Percentiles rank a stretch among this genome's conserved stretches.
Evolutionary conservation across 1,140 invertebrate genomes (phyloP).

Genomic region (Stenopsyche tienmushanensis): DNA sequence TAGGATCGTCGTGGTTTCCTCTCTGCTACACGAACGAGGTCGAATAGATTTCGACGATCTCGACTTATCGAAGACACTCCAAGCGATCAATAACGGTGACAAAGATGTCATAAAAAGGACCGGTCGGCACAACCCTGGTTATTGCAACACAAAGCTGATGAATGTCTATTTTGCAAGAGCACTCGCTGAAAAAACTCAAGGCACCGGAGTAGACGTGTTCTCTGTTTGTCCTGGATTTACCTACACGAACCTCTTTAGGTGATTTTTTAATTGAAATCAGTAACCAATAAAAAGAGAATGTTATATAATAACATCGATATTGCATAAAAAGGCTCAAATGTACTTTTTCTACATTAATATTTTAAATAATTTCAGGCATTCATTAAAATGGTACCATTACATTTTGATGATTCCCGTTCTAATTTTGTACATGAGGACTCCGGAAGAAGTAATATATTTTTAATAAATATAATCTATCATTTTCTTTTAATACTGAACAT

Average conservation of each 20-base stretch:
- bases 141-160: constrained; percentile 79
- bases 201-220: constrained; percentile 68
- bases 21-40: constrained; percentile 53
- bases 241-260: constrained; percentile 66
- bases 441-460: constrained; percentile 64
- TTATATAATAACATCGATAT: background rate
- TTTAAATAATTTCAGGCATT: constrained; percentile 59
- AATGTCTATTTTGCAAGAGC: constrained; percentile 70
- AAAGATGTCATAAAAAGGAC: constrained; percentile 40
- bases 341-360: background rate
- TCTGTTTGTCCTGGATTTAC: constrained; percentile 83
- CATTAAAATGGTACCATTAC: constrained; percentile 70
- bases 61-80: constrained; percentile 52
- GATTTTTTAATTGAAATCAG: constrained; percentile 10
- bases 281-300: background rate
- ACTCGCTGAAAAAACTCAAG: constrained; percentile 59
- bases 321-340: background rate
- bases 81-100: constrained; percentile 46
- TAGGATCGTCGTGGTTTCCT: constrained; percentile 60
- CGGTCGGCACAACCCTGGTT: constrained; percentile 64
- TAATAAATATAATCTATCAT: constrained; percentile 20
- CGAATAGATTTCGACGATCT: constrained; percentile 72
- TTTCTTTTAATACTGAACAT: constrained; percentile 29
- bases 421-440: constrained; percentile 68
- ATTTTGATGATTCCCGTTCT: constrained; percentile 68